These are phyloP conservation scores for Clarias magur DNA, from an alignment of 2,113 vertebrate genomes.

Conservation along the genomic window DNA sequence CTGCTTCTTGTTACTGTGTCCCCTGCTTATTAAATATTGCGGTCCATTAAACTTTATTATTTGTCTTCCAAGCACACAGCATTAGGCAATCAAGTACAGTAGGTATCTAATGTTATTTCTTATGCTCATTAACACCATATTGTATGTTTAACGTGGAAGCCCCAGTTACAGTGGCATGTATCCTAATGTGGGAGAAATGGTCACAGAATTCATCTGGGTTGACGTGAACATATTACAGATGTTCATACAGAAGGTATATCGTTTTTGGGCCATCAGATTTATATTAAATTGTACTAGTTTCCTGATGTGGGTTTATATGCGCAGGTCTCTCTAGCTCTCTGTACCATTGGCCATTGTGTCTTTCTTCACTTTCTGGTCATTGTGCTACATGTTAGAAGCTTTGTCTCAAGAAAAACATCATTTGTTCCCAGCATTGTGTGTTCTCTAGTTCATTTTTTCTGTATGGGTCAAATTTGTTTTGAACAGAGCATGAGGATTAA, in stretches of 20 bases:
- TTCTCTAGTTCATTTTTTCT: too few species aligned
- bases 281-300: background rate
- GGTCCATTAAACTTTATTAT: background rate
- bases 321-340: slow-evolving; percentile 89
- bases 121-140: background rate
- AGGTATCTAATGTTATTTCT: background rate
- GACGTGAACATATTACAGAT: slow-evolving; percentile 83
- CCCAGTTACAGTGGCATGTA: slow-evolving; percentile 74
- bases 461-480: too few species aligned
- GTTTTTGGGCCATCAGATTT: background rate
- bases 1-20: background rate
- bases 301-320: slow-evolving; percentile 28
- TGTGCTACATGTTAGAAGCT: slow-evolving; percentile 28
- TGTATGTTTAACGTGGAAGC: slow-evolving; percentile 64
- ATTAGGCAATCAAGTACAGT: background rate
- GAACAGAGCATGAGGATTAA: too few species aligned
- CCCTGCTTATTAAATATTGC: background rate
- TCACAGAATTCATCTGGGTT: slow-evolving; percentile 87
- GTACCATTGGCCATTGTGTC: slow-evolving; percentile 84
- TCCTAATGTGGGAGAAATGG: slow-evolving; percentile 78
- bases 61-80: background rate
- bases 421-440: background rate
- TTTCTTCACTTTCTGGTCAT: slow-evolving; percentile 92
- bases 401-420: background rate
- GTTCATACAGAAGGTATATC: slow-evolving; percentile 88